Percentiles rank a stretch among this genome's conserved stretches.
These are phyloP conservation scores for Dicentrarchus labrax DNA, from an alignment of 2,113 vertebrate genomes.

Conservation along the genomic window DNA sequence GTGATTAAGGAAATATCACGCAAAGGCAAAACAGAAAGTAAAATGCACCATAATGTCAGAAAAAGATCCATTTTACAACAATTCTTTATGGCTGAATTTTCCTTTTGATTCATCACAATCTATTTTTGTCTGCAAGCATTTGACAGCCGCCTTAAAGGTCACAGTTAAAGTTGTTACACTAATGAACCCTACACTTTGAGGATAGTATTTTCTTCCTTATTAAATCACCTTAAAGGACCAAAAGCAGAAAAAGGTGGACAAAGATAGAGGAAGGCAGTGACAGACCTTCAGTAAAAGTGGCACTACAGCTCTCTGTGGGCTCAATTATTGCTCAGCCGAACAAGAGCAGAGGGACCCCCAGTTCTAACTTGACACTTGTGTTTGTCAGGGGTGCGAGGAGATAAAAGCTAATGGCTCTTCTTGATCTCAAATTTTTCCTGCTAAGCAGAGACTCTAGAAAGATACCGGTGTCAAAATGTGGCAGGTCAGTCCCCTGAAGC, in stretches of 20 bases:
- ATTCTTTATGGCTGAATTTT: not conserved
- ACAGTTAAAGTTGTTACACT: conserved; percentile 34
- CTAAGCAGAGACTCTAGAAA: conserved; percentile 17
- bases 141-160: conserved; percentile 51
- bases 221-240: conserved; percentile 24
- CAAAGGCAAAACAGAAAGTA: not conserved
- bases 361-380: conserved; percentile 50
- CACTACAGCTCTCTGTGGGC: conserved; percentile 40
- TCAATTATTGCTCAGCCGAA: conserved; percentile 72
- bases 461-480: conserved; percentile 26
- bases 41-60: not conserved
- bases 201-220: conserved; percentile 18
- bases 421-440: conserved; percentile 42
- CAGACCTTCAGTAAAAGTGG: conserved; percentile 49
- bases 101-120: not conserved
- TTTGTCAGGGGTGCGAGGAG: conserved; percentile 41
- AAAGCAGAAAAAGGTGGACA: conserved; percentile 34
- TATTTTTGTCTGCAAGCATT: conserved; percentile 15
- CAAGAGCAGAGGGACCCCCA: conserved; percentile 45
- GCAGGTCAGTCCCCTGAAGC: conserved; percentile 5
- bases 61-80: not conserved
- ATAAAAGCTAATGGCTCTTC: conserved; percentile 45
- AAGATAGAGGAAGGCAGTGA: conserved; percentile 38
- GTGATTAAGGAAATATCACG: not conserved
- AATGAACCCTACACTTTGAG: conserved; percentile 42